Evolutionary conservation across 2,113 vertebrate species (phyloP).

Genomic region (Microcebus murinus): DNA sequence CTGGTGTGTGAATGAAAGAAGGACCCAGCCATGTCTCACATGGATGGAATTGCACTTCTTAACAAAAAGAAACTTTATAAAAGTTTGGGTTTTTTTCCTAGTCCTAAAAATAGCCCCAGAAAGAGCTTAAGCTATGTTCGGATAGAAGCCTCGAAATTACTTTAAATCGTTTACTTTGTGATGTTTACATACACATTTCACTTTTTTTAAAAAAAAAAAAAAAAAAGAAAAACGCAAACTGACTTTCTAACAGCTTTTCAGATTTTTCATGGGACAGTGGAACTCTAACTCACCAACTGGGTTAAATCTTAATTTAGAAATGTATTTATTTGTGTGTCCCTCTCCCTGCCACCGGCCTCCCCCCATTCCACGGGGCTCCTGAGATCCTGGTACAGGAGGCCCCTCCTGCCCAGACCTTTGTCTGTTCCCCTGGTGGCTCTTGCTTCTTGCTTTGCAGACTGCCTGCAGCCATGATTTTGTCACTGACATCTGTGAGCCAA

Average conservation of each 20-base stretch:
- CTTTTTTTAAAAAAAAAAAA: slow-evolving; percentile 10
- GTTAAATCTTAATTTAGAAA: slow-evolving; percentile 45
- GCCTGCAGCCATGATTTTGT: slow-evolving; percentile 72
- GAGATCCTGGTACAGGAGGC: background rate
- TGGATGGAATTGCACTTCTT: slow-evolving; percentile 19
- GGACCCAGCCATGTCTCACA: background rate
- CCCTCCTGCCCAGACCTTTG: slow-evolving; percentile 48
- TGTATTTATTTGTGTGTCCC: slow-evolving; percentile 14
- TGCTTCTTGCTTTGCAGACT: slow-evolving; percentile 73
- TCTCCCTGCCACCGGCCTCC: too few relatives aligned
- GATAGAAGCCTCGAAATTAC: slow-evolving; percentile 54
- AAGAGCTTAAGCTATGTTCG: slow-evolving; percentile 58
- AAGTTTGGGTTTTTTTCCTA: background rate
- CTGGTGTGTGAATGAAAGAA: background rate
- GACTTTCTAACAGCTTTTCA: slow-evolving; percentile 68
- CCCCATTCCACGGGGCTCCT: background rate
- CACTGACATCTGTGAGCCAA: slow-evolving; percentile 77
- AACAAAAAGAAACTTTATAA: slow-evolving; percentile 31
- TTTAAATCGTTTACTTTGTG: slow-evolving; percentile 75
- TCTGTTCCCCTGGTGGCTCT: slow-evolving; percentile 58
- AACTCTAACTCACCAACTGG: slow-evolving; percentile 70
- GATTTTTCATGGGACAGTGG: slow-evolving; percentile 61
- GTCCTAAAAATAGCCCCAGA: slow-evolving; percentile 35
- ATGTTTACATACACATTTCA: slow-evolving; percentile 78
- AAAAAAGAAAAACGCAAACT: slow-evolving; percentile 57